These are phyloP conservation scores for Tubiluchus corallicola DNA, from an alignment of 2,888 invertebrate species.

Conservation along the genomic window DNA sequence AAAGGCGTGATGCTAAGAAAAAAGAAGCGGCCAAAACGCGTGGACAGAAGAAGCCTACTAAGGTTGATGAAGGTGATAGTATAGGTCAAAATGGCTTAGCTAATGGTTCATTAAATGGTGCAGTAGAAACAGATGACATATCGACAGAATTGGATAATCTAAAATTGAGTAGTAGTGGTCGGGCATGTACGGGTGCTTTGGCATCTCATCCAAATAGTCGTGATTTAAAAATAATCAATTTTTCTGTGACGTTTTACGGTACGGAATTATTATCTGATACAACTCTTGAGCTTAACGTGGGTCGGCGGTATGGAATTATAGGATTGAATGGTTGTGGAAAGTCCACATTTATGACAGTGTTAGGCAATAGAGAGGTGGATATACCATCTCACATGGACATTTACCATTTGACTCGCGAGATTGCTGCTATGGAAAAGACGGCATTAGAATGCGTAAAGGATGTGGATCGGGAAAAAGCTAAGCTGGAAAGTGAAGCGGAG, in stretches of 20 bases:
- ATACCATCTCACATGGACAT: slow-evolving; percentile 94
- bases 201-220: slow-evolving; percentile 87
- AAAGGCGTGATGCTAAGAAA: slow-evolving; percentile 90
- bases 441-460: slow-evolving; percentile 94
- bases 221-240: slow-evolving; percentile 86
- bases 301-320: slow-evolving; percentile 83
- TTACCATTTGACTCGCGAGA: slow-evolving; percentile 87
- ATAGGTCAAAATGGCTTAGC: too few species aligned
- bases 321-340: slow-evolving; percentile 97
- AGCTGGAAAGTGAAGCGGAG: slow-evolving; percentile 80
- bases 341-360: slow-evolving; percentile 72
- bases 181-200: slow-evolving; percentile 81
- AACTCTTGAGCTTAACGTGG: slow-evolving; percentile 87
- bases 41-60: too few species aligned
- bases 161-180: slow-evolving; percentile 74
- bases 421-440: slow-evolving; percentile 91
- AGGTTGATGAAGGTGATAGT: too few species aligned
- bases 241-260: slow-evolving; percentile 95
- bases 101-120: too few species aligned
- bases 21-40: slow-evolving; percentile 75
- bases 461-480: slow-evolving; percentile 79
- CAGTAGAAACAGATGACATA: slow-evolving; percentile 54
- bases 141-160: slow-evolving; percentile 62
- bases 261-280: slow-evolving; percentile 88
- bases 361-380: slow-evolving; percentile 80